Percentiles rank a stretch among this genome's conserved stretches.
Conservation (phyloP, 2,113 vertebrate genomes). For the Strix aluco region DNA sequence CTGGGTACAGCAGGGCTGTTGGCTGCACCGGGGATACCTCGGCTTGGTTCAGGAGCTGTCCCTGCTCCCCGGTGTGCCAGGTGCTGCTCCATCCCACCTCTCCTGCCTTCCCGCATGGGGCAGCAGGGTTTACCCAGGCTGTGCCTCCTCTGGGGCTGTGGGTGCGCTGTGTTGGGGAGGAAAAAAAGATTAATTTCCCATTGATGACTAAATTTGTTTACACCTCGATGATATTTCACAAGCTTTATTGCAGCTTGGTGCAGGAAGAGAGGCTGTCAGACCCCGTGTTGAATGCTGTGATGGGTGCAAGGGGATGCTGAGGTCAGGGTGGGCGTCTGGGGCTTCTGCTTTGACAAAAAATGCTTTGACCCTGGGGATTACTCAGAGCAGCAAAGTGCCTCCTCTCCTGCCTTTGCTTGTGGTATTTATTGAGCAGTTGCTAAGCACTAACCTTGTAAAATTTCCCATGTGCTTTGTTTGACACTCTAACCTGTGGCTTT, state of each 20-base stretch:
- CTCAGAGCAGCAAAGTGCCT: not conserved
- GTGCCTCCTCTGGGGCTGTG: too few species aligned
- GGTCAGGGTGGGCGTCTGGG: rapidly evolving
- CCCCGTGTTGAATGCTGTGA: rapidly evolving
- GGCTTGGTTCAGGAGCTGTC: not conserved
- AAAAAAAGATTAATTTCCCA: not conserved
- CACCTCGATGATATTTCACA: rapidly evolving
- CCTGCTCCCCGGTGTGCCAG: rapidly evolving
- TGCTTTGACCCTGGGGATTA: not conserved
- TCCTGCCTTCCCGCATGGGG: rapidly evolving
- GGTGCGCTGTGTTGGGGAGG: rapidly evolving
- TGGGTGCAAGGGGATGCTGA: not conserved
- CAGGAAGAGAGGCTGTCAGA: not conserved
- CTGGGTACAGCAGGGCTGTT: not conserved
- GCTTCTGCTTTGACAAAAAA: not conserved
- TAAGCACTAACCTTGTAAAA: not conserved
- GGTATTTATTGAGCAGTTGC: not conserved
- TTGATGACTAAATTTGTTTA: rapidly evolving
- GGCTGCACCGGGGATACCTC: not conserved
- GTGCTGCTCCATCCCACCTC: not conserved
- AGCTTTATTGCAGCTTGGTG: not conserved
- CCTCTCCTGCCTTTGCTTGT: not conserved
- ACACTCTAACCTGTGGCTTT: not conserved
- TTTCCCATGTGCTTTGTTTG: not conserved
- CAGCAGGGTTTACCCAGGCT: rapidly evolving